phyloP scores from a whole-genome alignment of 2,113 vertebrate genomes.

The Coracopsis vasa region DNA sequence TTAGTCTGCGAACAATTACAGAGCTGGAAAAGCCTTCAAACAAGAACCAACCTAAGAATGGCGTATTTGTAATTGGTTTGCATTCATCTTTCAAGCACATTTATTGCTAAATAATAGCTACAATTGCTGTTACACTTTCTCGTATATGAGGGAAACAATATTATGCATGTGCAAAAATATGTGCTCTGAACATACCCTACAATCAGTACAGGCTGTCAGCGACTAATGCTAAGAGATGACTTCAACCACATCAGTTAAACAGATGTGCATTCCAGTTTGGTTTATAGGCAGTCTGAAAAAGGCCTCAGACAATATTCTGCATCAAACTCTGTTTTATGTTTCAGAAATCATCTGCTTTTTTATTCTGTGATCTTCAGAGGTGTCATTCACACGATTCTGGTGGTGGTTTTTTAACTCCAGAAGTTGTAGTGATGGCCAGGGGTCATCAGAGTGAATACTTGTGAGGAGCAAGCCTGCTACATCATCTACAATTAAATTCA shows the following conservation, averaged over 20 bases:
- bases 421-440: neutral
- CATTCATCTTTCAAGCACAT: neutral
- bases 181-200: neutral
- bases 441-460: neutral
- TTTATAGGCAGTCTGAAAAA: neutral
- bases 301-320: neutral
- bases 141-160: neutral
- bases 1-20: neutral
- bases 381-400: neutral
- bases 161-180: neutral
- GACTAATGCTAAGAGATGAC: neutral
- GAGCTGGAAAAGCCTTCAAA: slow-evolving; percentile 21
- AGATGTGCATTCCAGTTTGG: neutral
- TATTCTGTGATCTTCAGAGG: neutral
- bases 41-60: neutral
- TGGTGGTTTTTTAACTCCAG: neutral
- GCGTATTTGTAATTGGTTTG: neutral
- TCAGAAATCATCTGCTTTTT: neutral
- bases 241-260: neutral
- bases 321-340: neutral
- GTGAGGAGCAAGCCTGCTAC: neutral
- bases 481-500: neutral
- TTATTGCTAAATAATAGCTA: neutral
- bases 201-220: neutral
- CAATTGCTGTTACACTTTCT: neutral